Conservation (phyloP, 1,140 invertebrate species). For the Centruroides vittatus region DNA sequence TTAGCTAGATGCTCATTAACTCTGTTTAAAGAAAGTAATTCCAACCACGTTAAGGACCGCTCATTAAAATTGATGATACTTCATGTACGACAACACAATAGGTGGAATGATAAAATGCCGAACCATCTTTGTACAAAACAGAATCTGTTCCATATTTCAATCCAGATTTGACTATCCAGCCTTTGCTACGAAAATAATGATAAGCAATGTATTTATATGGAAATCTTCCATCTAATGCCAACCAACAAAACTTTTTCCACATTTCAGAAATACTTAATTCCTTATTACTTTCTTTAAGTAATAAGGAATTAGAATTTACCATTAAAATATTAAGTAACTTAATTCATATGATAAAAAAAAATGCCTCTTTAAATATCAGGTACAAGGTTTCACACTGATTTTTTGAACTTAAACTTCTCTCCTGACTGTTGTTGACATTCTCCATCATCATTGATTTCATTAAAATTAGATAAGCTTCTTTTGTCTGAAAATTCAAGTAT, state of each 20-base stretch:
- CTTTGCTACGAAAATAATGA: conserved; percentile 71
- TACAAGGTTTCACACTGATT: no score
- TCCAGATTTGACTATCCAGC: conserved; percentile 76
- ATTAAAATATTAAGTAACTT: no score
- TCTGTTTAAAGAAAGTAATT: conserved; percentile 40
- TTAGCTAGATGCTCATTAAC: conserved; percentile 46
- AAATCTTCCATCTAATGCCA: conserved; percentile 41
- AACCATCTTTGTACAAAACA: conserved; percentile 71
- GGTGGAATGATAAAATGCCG: conserved; percentile 64
- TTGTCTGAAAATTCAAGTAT: no score
- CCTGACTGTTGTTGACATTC: no score
- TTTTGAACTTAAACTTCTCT: no score
- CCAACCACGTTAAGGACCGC: conserved; percentile 32
- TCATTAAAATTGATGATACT: conserved; percentile 19
- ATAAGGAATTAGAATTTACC: no score
- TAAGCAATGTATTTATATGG: conserved; percentile 62
- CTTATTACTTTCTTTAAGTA: no score
- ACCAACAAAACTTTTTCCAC: conserved; percentile 46
- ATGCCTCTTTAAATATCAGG: no score
- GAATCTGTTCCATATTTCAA: conserved; percentile 79
- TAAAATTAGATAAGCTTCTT: no score
- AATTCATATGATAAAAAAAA: no score
- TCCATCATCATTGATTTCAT: no score
- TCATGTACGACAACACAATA: conserved; percentile 58
- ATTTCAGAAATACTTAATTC: conserved; percentile 35